phyloP scores from a whole-genome alignment of 2,113 vertebrate species.

The Gorsachius goisagi region DNA sequence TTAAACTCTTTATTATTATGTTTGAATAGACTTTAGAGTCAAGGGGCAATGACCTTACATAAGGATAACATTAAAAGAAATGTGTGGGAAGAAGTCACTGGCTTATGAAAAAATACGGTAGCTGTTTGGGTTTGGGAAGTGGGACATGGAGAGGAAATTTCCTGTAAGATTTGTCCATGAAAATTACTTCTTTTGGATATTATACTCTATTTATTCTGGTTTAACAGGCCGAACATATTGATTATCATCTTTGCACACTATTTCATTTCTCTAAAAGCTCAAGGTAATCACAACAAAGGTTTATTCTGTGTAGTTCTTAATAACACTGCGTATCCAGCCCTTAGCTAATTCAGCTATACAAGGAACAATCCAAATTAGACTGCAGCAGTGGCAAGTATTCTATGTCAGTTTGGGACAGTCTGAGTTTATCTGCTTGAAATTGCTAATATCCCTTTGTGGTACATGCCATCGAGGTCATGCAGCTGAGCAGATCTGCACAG shows the following conservation, averaged over 20 bases:
- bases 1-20: background rate
- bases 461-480: rapidly evolving
- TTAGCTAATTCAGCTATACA: background rate
- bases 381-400: background rate
- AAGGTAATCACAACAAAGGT: background rate
- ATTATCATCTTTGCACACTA: background rate
- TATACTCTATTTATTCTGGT: background rate
- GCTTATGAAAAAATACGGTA: background rate
- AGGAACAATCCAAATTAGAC: background rate
- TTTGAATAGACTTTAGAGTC: background rate
- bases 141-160: background rate
- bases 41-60: background rate
- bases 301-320: background rate
- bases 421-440: background rate
- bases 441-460: background rate
- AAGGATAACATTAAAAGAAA: background rate
- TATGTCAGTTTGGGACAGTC: background rate
- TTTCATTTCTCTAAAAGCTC: background rate
- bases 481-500: background rate
- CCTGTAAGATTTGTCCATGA: background rate
- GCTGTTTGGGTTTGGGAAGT: background rate
- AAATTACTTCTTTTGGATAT: background rate
- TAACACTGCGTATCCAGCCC: background rate
- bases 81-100: background rate
- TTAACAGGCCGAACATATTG: background rate